phyloP scores from a whole-genome alignment of 2,888 invertebrate species.

The Suillia variegata region DNA sequence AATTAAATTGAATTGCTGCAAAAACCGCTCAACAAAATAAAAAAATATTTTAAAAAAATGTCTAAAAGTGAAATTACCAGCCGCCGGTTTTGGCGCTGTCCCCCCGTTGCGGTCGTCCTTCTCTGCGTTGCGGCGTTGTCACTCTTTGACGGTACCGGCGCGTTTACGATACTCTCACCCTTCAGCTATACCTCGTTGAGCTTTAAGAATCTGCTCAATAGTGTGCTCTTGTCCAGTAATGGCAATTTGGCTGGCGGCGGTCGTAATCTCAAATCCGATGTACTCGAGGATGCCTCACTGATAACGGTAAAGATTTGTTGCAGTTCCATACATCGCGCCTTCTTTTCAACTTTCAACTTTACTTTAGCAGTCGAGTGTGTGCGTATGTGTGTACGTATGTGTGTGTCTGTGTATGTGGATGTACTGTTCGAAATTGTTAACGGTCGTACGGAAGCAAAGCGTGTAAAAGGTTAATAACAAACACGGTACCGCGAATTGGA shows the following conservation, averaged over 20 bases:
- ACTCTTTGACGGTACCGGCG: slow-evolving; percentile 43
- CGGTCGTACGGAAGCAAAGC: neutral
- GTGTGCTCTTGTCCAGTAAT: slow-evolving; percentile 54
- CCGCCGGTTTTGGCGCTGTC: slow-evolving; percentile 36
- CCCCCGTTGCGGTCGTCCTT: slow-evolving; percentile 41
- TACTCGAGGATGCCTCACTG: slow-evolving; percentile 57
- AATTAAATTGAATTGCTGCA: no score
- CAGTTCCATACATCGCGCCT: neutral
- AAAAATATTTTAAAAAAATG: slow-evolving; percentile 22
- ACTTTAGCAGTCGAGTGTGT: neutral
- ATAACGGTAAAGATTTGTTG: slow-evolving; percentile 51
- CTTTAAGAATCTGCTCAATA: slow-evolving; percentile 57
- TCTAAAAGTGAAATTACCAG: slow-evolving; percentile 39
- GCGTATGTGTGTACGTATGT: no score
- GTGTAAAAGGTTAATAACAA: slow-evolving; percentile 4
- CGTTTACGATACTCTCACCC: slow-evolving; percentile 56
- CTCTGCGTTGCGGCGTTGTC: slow-evolving; percentile 43
- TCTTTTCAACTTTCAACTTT: no score
- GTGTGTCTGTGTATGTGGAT: no score
- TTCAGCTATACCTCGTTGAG: slow-evolving; percentile 56
- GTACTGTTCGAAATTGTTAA: no score
- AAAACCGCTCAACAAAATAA: no score
- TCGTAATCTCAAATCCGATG: slow-evolving; percentile 55
- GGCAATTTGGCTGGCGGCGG: slow-evolving; percentile 56
- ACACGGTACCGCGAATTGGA: slow-evolving; percentile 21